Evolutionary conservation across 2,888 invertebrate genomes (phyloP).

Genomic region (Drosophila emarginata): DNA sequence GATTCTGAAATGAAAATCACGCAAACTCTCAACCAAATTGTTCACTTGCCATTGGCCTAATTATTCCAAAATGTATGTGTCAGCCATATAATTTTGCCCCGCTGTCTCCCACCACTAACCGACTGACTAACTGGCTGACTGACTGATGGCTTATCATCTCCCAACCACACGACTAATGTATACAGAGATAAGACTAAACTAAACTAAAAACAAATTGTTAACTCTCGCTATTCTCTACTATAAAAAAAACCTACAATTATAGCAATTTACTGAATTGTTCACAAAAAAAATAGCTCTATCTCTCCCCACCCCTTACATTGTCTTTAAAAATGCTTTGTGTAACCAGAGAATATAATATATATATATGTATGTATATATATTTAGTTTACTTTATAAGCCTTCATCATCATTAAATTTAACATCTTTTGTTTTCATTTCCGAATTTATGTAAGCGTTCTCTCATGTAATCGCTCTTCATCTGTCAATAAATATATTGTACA

Average conservation of each 20-base stretch:
- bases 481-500: constrained; percentile 5
- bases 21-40: constrained; percentile 36
- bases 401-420: constrained; percentile 5
- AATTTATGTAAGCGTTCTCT: constrained; percentile 20
- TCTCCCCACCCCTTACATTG: background rate
- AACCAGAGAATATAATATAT: constrained; percentile 14
- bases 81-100: constrained; percentile 21
- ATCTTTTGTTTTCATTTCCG: constrained; percentile 1
- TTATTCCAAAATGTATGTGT: constrained; percentile 36
- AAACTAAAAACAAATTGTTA: constrained; percentile 38
- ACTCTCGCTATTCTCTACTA: constrained; percentile 29
- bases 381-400: constrained; percentile 22
- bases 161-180: constrained; percentile 48
- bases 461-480: constrained; percentile 11
- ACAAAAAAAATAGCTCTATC: constrained; percentile 15
- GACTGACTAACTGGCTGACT: background rate
- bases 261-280: constrained; percentile 36
- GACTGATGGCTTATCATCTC: constrained; percentile 49
- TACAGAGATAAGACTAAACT: constrained; percentile 34
- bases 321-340: background rate
- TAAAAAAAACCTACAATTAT: constrained; percentile 44
- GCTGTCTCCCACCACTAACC: constrained; percentile 1
- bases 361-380: no score
- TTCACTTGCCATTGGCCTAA: constrained; percentile 51
- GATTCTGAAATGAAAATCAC: constrained; percentile 43